Conservation (phyloP, 2,797 vertebrate species). For the Myripristis jacobus region DNA sequence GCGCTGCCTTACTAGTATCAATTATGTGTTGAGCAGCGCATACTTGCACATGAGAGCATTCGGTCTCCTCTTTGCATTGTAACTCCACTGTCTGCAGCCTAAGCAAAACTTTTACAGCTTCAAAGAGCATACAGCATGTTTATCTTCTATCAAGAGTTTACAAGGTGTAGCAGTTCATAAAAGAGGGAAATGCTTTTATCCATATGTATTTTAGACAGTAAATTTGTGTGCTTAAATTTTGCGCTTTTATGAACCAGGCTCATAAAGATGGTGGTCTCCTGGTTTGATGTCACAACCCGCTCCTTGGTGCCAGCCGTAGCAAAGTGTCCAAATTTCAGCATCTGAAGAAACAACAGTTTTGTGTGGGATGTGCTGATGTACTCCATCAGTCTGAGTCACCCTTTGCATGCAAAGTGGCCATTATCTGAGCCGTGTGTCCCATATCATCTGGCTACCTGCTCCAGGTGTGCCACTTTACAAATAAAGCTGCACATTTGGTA, state of each 20-base stretch:
- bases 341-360: conserved; percentile 3
- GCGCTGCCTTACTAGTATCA: neutral
- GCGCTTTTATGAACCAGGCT: neutral
- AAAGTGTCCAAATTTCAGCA: no score
- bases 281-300: neutral
- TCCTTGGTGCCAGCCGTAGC: no score
- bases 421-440: no score
- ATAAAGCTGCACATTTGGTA: no score
- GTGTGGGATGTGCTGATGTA: conserved; percentile 44
- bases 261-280: neutral
- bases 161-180: no score
- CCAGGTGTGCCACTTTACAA: no score
- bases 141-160: no score
- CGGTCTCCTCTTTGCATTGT: no score
- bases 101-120: neutral
- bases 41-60: no score
- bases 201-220: neutral
- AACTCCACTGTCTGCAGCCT: conserved; percentile 2
- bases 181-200: no score
- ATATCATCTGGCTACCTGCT: no score
- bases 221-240: neutral
- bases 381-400: conserved; percentile 1
- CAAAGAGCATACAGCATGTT: neutral
- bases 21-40: neutral
- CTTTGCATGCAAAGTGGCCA: neutral